These are phyloP conservation scores for Hyposmocoma kahamanoa DNA, from an alignment of 1,140 invertebrate species.

Conservation along the genomic window DNA sequence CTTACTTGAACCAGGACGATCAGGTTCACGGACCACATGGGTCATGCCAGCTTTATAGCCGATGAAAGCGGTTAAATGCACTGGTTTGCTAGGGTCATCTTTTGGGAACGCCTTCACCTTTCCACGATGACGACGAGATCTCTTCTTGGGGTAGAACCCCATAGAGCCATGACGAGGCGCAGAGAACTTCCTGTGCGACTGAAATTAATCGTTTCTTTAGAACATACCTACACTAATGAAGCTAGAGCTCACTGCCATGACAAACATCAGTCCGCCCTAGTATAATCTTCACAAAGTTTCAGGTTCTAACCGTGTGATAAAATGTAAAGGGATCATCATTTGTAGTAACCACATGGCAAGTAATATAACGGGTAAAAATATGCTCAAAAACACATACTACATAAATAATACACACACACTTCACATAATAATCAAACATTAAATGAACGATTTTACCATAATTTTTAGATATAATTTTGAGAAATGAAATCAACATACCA, in stretches of 20 bases:
- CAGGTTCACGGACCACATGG: conserved; percentile 98
- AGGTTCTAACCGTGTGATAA: conserved; percentile 69
- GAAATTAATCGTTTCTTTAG: too few relatives aligned
- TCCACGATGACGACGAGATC: conserved; percentile 95
- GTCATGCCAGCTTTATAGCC: conserved; percentile 99
- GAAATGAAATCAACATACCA: conserved; percentile 39
- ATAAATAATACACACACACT: conserved; percentile 4
- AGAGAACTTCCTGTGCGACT: conserved; percentile 99
- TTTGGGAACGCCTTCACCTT: conserved; percentile 99
- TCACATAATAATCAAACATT: not conserved
- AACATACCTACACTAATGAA: too few relatives aligned
- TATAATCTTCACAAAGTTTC: conserved; percentile 62
- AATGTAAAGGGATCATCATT: conserved; percentile 56
- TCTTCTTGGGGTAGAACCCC: conserved; percentile 99
- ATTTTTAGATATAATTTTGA: conserved; percentile 14
- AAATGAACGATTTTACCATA: conserved; percentile 19
- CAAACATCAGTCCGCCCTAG: conserved; percentile 68
- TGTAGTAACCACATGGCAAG: not conserved
- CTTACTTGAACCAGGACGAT: conserved; percentile 99
- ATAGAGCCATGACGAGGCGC: conserved; percentile 99
- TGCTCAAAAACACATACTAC: not conserved
- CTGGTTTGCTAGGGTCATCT: conserved; percentile 96
- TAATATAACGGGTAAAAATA: not conserved
- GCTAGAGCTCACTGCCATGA: not conserved
- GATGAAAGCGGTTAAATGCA: conserved; percentile 98